Percentiles rank a stretch among this genome's conserved stretches.
These are phyloP conservation scores for Metopolophium dirhodum DNA, from an alignment of 1,140 invertebrate species.

Conservation along the genomic window DNA sequence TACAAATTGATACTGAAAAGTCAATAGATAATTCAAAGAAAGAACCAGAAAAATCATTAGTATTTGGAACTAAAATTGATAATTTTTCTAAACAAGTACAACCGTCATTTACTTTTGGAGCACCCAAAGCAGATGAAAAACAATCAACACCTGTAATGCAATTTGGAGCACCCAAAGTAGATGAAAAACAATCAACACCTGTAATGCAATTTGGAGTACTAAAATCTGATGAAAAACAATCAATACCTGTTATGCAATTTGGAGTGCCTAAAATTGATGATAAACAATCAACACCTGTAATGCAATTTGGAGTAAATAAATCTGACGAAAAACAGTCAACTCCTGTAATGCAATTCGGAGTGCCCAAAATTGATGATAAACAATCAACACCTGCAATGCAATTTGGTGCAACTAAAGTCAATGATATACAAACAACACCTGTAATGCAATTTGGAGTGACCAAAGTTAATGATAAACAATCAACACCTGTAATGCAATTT, in stretches of 20 bases:
- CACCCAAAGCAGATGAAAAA: background rate
- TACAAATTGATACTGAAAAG: background rate
- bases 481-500: slow-evolving; percentile 19
- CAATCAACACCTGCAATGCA: background rate
- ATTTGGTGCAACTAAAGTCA: background rate
- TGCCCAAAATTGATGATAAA: background rate
- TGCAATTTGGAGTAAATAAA: background rate
- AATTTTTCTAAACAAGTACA: background rate
- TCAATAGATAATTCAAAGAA: background rate
- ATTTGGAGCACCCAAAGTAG: background rate
- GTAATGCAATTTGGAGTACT: background rate
- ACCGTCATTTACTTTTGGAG: slow-evolving; percentile 15
- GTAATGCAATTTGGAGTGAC: background rate
- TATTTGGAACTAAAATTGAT: background rate
- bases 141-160: background rate
- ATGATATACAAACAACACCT: background rate
- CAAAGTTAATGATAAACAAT: background rate
- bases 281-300: background rate
- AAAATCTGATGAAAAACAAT: background rate
- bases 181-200: background rate
- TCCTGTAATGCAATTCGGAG: slow-evolving; percentile 23
- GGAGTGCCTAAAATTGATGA: background rate
- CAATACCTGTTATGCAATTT: slow-evolving; percentile 33
- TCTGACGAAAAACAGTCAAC: background rate
- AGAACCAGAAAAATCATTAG: background rate